Evolutionary conservation across 2,888 invertebrate genomes (phyloP), one percentile per base, ranked within the genome.

Genomic region (Cetonia aurata): DNA sequence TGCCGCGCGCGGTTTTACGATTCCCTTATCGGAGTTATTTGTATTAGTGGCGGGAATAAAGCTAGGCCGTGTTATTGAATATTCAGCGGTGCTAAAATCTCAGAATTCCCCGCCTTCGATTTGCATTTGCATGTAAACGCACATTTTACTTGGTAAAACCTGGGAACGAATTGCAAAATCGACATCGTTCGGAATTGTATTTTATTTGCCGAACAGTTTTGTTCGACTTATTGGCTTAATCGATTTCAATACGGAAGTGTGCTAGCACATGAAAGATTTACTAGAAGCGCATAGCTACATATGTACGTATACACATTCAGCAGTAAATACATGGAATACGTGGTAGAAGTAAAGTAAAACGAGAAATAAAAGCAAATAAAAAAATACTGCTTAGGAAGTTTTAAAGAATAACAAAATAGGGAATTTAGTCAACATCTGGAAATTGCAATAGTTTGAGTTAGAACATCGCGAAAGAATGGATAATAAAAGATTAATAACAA

Each of bases 1-100:
- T 70, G 73, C 73, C 69, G 71, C 69, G 73, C 56, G 67, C 44
- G 56, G 67, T 67, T 67, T 67, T 46, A 67, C 56, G 67, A 67
- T 67, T 52, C 53, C 56, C 56, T 46, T 44, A 67, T 67, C 56
- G 67, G 67, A 13, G 56, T 56, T 67, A 67, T 67, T 67, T 56
- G 67, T 46, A 55, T 25, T 25, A 25, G 9, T 13, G 17, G 31
- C 55, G 33, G 56, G 56, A 17, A 67, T 56, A 67, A 44, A 46
- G 67, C 67, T 67, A 55, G 67, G 42, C 44, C 67, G 67, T 67
- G 67, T 46, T 67, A 46, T 42, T 67, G 67, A 67, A 67, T 67
- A 67, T 56, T 67, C 67, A 67, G 67, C 25, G 55, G 67, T 46
- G 13, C 56, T 56, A 46, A 67, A 62, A 62, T 62, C 62, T 48